phyloP scores from a whole-genome alignment of 2,797 vertebrate species.

The Artibeus lituratus region DNA sequence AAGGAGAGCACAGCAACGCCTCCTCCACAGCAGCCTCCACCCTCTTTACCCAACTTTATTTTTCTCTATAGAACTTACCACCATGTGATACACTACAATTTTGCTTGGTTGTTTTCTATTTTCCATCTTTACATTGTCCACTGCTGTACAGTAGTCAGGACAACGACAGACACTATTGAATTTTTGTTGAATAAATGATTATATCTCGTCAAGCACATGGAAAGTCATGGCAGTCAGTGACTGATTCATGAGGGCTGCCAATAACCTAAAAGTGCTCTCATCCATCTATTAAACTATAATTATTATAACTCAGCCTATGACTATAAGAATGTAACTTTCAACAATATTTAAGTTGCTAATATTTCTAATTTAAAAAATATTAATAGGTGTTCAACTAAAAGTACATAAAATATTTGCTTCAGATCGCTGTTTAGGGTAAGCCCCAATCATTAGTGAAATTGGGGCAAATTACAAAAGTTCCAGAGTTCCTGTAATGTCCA shows the following conservation, averaged over 20 bases:
- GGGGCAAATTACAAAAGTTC: not conserved
- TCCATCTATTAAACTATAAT: not conserved
- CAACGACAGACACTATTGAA: not conserved
- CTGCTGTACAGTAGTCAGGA: not conserved
- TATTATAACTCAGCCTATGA: not conserved
- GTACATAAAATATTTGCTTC: not conserved
- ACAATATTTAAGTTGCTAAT: not conserved
- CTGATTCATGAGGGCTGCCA: not conserved
- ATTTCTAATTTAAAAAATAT: not conserved
- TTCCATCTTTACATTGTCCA: not conserved
- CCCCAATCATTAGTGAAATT: not conserved
- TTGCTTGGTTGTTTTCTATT: not conserved
- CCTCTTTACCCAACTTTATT: not conserved
- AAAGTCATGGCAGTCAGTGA: not conserved
- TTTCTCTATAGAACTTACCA: not conserved
- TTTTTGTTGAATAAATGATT: not conserved
- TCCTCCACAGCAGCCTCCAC: not conserved
- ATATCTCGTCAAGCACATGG: not conserved
- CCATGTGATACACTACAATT: not conserved
- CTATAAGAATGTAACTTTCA: not conserved
- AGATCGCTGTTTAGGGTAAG: conserved; percentile 6
- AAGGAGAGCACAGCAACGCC: not conserved
- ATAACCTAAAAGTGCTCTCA: not conserved
- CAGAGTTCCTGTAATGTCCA: not conserved
- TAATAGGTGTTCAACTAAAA: conserved; percentile 29